These are phyloP conservation scores for Peribatodes rhomboidaria DNA, from an alignment of 2,888 invertebrate species.

Conservation along the genomic window DNA sequence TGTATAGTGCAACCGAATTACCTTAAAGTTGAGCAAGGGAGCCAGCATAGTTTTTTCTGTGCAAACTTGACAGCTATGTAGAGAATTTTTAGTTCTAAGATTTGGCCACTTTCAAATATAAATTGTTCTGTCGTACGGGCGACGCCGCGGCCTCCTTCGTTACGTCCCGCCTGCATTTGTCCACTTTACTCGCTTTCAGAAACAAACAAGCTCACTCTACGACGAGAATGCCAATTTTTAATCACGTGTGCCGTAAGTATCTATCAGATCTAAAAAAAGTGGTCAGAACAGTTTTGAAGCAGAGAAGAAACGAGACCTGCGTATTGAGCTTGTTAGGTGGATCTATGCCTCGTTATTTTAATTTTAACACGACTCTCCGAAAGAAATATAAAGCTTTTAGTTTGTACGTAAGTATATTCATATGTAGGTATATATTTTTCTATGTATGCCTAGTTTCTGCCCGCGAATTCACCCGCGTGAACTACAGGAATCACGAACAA, in stretches of 20 bases:
- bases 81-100: neutral
- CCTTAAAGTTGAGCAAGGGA: neutral
- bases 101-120: neutral
- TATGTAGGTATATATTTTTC: no score
- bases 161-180: conserved; percentile 73
- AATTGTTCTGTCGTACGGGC: conserved; percentile 23
- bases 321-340: no score
- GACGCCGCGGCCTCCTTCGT: conserved; percentile 62
- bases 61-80: neutral
- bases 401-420: neutral
- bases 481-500: no score
- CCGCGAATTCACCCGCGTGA: no score
- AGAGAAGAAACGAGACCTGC: no score
- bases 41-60: neutral
- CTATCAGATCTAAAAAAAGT: neutral
- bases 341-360: no score
- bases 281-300: neutral
- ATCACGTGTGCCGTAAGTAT: conserved; percentile 35
- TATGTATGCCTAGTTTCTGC: no score
- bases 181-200: conserved; percentile 77
- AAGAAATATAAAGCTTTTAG: no score
- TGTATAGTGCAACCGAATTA: neutral
- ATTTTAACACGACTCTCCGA: no score
- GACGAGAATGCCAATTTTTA: conserved; percentile 70
- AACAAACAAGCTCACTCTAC: conserved; percentile 76